A percentile compares a stretch with the other conserved stretches of the same genome.
Conservation (phyloP, 2,113 vertebrate species). For the Alethe diademata region DNA sequence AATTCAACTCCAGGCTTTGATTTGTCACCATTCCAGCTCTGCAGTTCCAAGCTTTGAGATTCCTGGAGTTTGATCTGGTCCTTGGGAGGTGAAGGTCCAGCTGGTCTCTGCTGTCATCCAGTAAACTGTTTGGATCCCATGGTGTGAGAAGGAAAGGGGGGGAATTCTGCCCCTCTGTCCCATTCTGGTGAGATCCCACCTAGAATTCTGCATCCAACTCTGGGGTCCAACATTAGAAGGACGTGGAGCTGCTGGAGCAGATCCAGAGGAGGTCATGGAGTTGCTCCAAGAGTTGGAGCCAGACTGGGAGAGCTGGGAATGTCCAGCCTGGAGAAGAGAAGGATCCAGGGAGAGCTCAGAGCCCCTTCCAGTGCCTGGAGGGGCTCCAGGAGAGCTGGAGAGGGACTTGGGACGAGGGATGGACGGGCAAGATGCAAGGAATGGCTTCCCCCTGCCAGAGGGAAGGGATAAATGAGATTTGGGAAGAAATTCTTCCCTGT, state of each 20-base stretch:
- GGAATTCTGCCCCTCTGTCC: background rate
- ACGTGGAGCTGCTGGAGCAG: background rate
- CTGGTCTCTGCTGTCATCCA: background rate
- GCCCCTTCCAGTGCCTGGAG: background rate
- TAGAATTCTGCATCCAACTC: background rate
- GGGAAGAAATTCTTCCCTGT: background rate
- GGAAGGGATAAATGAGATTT: accelerated
- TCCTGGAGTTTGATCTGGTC: accelerated
- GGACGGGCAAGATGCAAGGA: background rate
- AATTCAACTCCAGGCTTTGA: background rate
- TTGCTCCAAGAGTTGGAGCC: background rate
- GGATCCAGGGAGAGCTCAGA: accelerated
- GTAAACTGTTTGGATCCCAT: accelerated
- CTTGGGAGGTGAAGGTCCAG: background rate
- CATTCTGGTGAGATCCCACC: accelerated
- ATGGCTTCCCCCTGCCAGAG: background rate
- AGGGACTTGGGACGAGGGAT: background rate
- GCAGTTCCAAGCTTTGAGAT: background rate
- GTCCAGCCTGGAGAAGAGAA: background rate
- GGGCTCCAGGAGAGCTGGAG: background rate
- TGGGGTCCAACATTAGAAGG: accelerated
- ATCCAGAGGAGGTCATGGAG: background rate
- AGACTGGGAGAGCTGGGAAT: background rate
- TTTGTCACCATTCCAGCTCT: background rate
- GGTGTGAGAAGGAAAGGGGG: accelerated